phyloP scores from a whole-genome alignment of 1,140 invertebrate species.

The Melipona quadrifasciata region DNA sequence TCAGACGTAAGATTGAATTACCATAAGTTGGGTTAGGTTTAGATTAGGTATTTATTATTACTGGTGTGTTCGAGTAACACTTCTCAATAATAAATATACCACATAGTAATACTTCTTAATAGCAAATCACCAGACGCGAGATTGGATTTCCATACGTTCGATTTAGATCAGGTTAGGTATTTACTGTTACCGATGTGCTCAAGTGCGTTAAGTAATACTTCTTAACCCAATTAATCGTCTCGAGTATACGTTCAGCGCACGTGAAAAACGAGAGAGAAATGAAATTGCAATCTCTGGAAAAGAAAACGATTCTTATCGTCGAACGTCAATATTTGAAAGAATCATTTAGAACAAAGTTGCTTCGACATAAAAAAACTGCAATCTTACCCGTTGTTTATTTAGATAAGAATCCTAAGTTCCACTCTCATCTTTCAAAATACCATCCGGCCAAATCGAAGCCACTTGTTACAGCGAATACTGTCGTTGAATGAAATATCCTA shows the following conservation, averaged over 20 bases:
- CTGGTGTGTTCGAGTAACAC: too few relatives aligned
- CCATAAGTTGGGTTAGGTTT: too few relatives aligned
- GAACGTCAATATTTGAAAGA: conserved; percentile 1
- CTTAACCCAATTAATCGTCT: background rate
- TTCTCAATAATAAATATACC: too few relatives aligned
- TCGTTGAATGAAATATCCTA: background rate
- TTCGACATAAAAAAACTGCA: background rate
- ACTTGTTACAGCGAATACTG: too few relatives aligned
- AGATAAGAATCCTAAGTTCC: background rate
- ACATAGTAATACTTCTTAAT: too few relatives aligned
- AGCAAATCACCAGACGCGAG: background rate
- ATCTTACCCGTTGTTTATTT: background rate
- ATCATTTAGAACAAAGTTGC: background rate
- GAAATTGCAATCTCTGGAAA: background rate
- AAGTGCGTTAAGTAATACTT: background rate
- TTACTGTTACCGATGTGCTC: background rate
- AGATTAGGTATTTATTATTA: too few relatives aligned
- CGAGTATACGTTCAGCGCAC: too few relatives aligned
- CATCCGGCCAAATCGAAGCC: background rate
- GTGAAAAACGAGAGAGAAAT: background rate
- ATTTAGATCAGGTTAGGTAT: too few relatives aligned
- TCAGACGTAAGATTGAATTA: too few relatives aligned
- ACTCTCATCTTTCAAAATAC: background rate
- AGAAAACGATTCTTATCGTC: background rate
- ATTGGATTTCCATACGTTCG: background rate